Evolutionary conservation across 1,140 invertebrate genomes (phyloP).

Genomic region (Zaprionus africanus): DNA sequence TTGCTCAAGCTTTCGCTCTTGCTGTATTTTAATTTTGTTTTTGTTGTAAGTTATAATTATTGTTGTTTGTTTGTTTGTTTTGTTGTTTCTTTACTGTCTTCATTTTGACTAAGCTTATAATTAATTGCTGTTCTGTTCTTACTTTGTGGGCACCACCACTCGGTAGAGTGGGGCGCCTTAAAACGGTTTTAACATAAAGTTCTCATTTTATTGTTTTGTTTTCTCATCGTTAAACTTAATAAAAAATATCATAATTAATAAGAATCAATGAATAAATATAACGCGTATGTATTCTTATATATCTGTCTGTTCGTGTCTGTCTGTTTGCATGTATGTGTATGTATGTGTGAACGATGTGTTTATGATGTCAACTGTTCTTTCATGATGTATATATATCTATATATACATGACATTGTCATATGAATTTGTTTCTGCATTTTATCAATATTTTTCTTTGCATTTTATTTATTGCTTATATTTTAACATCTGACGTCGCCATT

Average conservation of each 20-base stretch:
- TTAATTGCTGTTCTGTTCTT: slow-evolving; percentile 83
- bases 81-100: slow-evolving; percentile 62
- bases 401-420: slow-evolving; percentile 36
- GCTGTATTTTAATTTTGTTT: slow-evolving; percentile 20
- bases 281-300: slow-evolving; percentile 65
- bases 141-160: slow-evolving; percentile 46
- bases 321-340: slow-evolving; percentile 31
- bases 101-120: slow-evolving; percentile 82
- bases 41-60: slow-evolving; percentile 43
- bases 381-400: slow-evolving; percentile 12
- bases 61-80: slow-evolving; percentile 43
- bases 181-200: slow-evolving; percentile 75
- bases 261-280: slow-evolving; percentile 83
- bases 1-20: slow-evolving; percentile 29
- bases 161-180: slow-evolving; percentile 16
- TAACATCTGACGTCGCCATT: slow-evolving; percentile 61
- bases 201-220: slow-evolving; percentile 43
- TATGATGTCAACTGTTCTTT: slow-evolving; percentile 35
- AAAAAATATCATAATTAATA: slow-evolving; percentile 78
- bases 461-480: slow-evolving; percentile 67
- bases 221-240: slow-evolving; percentile 65
- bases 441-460: slow-evolving; percentile 24
- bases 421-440: slow-evolving; percentile 25
- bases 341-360: slow-evolving; percentile 36
- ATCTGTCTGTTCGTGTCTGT: slow-evolving; percentile 35